Percentiles rank a stretch among this genome's conserved stretches.
Evolutionary conservation across 2,888 invertebrate genomes (phyloP).

Genomic region (Andrena flavipes): DNA sequence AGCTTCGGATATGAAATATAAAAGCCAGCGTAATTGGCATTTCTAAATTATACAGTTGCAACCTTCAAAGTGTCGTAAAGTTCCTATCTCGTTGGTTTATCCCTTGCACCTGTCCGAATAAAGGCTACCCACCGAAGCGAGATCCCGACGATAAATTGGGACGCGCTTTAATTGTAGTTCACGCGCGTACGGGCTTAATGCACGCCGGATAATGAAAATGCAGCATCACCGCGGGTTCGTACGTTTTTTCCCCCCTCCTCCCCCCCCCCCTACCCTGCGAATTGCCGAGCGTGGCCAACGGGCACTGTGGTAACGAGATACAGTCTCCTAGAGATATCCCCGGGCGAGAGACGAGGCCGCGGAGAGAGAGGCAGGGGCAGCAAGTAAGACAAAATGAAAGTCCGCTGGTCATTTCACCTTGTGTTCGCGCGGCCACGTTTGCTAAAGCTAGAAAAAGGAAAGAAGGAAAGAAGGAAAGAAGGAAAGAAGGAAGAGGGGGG

Average conservation of each 20-base stretch:
- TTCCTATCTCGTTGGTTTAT: constrained; percentile 15
- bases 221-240: background rate
- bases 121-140: constrained; percentile 1
- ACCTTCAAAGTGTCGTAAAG: constrained; percentile 6
- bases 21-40: background rate
- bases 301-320: constrained; percentile 13
- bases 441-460: background rate
- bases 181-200: background rate
- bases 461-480: background rate
- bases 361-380: background rate
- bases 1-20: background rate
- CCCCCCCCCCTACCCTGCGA: background rate
- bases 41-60: constrained; percentile 15
- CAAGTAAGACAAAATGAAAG: constrained; percentile 17
- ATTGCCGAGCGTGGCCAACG: background rate
- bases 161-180: constrained; percentile 23
- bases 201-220: constrained; percentile 26
- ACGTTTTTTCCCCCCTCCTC: no score
- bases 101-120: constrained; percentile 26
- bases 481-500: no score
- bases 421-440: background rate
- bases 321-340: background rate
- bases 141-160: constrained; percentile 35
- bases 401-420: background rate
- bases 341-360: background rate